Evolutionary conservation across 2,888 invertebrate species (phyloP).

Genomic region (Ormyrus thymus): DNA sequence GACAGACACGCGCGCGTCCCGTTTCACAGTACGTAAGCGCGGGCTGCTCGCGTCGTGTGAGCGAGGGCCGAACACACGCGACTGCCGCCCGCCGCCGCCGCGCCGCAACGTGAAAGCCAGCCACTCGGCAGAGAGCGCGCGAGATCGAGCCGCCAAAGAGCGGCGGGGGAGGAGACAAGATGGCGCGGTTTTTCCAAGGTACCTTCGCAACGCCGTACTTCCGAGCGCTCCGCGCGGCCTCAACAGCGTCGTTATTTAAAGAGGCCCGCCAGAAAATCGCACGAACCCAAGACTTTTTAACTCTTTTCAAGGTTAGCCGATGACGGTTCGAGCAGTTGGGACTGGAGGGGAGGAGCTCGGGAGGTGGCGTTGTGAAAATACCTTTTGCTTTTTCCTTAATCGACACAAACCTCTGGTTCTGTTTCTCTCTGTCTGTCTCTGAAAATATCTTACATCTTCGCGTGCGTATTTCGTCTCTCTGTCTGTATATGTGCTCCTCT

Average conservation of each 20-base stretch:
- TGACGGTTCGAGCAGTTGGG: too few species aligned
- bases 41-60: conserved; percentile 25
- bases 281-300: too few species aligned
- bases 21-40: not conserved
- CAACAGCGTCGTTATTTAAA: not conserved
- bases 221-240: not conserved
- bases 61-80: conserved; percentile 52
- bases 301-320: too few species aligned
- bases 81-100: conserved; percentile 35
- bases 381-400: conserved; percentile 21
- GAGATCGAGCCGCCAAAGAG: not conserved
- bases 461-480: too few species aligned
- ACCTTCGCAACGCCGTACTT: conserved; percentile 28
- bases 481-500: not conserved
- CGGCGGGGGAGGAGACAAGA: conserved; percentile 45
- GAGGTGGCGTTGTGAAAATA: conserved; percentile 8
- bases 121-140: not conserved
- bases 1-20: conserved; percentile 12
- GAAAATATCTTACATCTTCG: not conserved
- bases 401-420: conserved; percentile 21
- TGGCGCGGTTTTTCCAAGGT: conserved; percentile 39
- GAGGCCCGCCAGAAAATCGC: too few species aligned
- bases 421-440: not conserved
- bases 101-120: conserved; percentile 23
- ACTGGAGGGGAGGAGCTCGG: not conserved